Percentiles rank a stretch among this genome's conserved stretches.
Evolutionary conservation across 2,797 vertebrate species (phyloP).

Genomic region (Micrastur ruficollis): DNA sequence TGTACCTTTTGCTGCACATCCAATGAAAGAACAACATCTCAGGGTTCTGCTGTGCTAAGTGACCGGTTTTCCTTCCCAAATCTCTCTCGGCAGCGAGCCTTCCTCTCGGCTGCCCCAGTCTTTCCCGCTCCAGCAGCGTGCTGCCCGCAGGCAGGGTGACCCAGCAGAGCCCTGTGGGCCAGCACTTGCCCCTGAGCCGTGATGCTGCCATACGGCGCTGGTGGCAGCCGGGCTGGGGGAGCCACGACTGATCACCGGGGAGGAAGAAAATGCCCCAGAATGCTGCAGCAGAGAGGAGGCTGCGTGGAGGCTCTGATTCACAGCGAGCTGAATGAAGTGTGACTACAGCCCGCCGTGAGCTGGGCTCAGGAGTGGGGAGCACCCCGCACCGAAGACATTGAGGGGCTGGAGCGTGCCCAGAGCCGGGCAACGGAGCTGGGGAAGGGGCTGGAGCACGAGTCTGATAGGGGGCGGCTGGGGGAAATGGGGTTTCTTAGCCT

Average conservation of each 20-base stretch:
- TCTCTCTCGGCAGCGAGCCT: neutral
- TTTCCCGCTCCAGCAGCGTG: neutral
- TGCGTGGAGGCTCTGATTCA: rapidly evolving
- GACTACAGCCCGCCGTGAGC: neutral
- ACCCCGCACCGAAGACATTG: neutral
- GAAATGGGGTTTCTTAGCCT: too few species aligned
- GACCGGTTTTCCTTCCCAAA: neutral
- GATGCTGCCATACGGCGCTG: neutral
- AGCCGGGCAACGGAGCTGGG: too few species aligned
- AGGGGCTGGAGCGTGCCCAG: too few species aligned
- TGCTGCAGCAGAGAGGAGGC: neutral
- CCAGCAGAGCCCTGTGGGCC: neutral
- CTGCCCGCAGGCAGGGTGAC: neutral
- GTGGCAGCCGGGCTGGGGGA: neutral
- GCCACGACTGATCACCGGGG: rapidly evolving
- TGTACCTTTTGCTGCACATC: neutral
- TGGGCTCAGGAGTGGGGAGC: rapidly evolving
- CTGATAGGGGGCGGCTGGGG: too few species aligned
- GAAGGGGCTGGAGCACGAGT: too few species aligned
- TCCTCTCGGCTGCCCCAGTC: neutral
- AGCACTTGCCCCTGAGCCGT: neutral
- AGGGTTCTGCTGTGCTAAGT: neutral
- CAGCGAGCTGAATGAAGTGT: rapidly evolving
- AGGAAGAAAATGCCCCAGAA: neutral
- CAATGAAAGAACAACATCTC: neutral